Conservation (phyloP, 2,888 invertebrate species). For the Lymantria dispar region DNA sequence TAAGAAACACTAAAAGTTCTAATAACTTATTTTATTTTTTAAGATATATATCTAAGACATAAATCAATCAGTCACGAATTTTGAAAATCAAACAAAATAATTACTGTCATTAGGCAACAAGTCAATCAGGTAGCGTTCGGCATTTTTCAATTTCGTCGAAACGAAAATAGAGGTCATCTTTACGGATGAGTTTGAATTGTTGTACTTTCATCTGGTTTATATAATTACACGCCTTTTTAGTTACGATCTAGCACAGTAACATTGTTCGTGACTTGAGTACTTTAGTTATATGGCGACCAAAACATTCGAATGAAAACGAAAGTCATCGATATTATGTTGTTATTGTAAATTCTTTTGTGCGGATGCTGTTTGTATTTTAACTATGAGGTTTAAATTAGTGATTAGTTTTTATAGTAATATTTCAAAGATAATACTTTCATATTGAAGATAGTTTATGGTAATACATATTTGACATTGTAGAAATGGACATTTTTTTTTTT, state of each 20-base stretch:
- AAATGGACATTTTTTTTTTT: no score
- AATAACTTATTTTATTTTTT: no score
- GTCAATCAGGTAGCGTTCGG: not conserved
- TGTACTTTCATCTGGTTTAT: slow-evolving; percentile 60
- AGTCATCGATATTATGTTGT: slow-evolving; percentile 23
- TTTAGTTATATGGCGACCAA: slow-evolving; percentile 43
- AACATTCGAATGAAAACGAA: slow-evolving; percentile 43
- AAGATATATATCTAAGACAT: no score
- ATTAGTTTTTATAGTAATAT: not conserved
- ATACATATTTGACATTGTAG: no score
- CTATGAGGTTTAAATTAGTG: not conserved
- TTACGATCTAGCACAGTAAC: slow-evolving; percentile 51
- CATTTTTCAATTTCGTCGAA: slow-evolving; percentile 14
- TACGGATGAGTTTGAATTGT: slow-evolving; percentile 32
- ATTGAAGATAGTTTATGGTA: no score
- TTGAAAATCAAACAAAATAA: not conserved
- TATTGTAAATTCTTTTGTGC: not conserved
- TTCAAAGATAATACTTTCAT: not conserved
- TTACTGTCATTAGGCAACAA: not conserved
- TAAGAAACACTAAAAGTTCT: no score
- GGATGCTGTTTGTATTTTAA: not conserved
- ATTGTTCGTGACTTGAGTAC: slow-evolving; percentile 47
- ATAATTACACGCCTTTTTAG: slow-evolving; percentile 62
- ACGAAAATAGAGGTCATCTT: slow-evolving; percentile 29
- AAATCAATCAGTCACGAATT: not conserved